Base-by-base conservation (phyloP, 1,140 invertebrate genomes). In the Bombus superbus region DNA sequence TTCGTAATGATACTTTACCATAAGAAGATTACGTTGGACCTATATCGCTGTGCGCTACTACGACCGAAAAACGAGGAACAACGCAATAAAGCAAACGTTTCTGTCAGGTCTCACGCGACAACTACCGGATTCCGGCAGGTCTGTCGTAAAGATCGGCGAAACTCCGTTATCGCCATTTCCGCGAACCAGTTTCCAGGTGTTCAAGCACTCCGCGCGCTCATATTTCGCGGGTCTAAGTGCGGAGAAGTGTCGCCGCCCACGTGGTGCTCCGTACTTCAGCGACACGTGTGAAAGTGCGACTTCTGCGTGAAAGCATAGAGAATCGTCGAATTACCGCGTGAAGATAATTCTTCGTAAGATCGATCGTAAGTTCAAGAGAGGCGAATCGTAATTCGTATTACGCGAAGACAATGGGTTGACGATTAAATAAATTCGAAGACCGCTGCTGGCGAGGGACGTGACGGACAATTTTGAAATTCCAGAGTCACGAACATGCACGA, bases 211-310 rank as follows among this genome's bases (percentile, higher is more conserved):
- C 64, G n/a, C 28, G 25, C 57, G 59, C 53, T 66, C 72, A 42
- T 82, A 74, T 74, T 82, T 82, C 80, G 80, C 40, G 80, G 80
- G 40, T 74, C 80, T 53, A 13, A 47, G 76, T 47, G 69, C 79
- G 66, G 87, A 89, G 89, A 89, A 86, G 68, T 89, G 66, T 83
- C 88, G 71, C 87, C 88, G 85, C 88, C 88, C 85, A 90, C 88
- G 66, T 66, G 47, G 68, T 69, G 71, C 83, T 76, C 81, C 77
- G 88, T 84, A 89, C 89, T 89, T 86, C 88, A 87, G 53, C 66
- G 64, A 84, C 87, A 86, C 62, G 85, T 77, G 88, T 87, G 88
- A 89, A 90, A 90, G 84, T 75, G 68, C 85, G 76, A 47, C 64
- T 62, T 59, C 6, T 8, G 53, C 62, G 35, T 42, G 80, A 83